A percentile compares a stretch with the other conserved stretches of the same genome.
Evolutionary conservation across 2,113 vertebrate genomes (phyloP).

Genomic region (Oophaga pumilio): DNA sequence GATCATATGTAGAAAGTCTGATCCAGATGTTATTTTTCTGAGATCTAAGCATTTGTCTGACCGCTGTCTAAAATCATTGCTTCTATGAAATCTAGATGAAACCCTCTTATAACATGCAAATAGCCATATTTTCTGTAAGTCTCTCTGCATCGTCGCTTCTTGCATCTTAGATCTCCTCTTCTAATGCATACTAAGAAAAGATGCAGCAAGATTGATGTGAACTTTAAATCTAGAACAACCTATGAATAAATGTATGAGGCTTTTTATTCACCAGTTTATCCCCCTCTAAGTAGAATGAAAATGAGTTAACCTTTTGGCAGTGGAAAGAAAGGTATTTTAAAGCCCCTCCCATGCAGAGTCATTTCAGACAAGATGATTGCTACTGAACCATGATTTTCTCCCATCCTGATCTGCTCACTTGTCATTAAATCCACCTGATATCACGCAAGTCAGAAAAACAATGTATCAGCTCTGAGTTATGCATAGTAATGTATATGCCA

Average conservation of each 20-base stretch:
- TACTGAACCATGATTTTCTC: constrained; percentile 44
- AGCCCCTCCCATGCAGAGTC: constrained; percentile 52
- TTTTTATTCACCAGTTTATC: constrained; percentile 6
- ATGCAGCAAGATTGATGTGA: constrained; percentile 44
- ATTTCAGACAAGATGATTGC: constrained; percentile 50
- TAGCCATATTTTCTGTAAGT: not conserved
- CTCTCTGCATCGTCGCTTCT: not conserved
- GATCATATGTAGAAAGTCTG: not conserved
- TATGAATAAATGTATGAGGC: constrained; percentile 47
- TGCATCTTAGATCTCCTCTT: not conserved
- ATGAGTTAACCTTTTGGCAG: constrained; percentile 50
- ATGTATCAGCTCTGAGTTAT: not conserved
- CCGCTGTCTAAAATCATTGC: not conserved
- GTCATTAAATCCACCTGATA: constrained; percentile 44
- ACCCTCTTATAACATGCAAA: constrained; percentile 12
- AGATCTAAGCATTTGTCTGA: not conserved
- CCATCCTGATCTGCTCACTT: constrained; percentile 26
- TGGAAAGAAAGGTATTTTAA: constrained; percentile 34
- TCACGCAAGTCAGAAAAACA: not conserved
- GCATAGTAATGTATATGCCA: not conserved
- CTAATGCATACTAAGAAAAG: constrained; percentile 34
- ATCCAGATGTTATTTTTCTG: not conserved
- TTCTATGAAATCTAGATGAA: not conserved
- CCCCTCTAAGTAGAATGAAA: constrained; percentile 37
- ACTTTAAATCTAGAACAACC: constrained; percentile 38